A percentile compares a stretch with the other conserved stretches of the same genome.
Evolutionary conservation across 2,113 vertebrate species (phyloP).

Genomic region (Corapipo altera): DNA sequence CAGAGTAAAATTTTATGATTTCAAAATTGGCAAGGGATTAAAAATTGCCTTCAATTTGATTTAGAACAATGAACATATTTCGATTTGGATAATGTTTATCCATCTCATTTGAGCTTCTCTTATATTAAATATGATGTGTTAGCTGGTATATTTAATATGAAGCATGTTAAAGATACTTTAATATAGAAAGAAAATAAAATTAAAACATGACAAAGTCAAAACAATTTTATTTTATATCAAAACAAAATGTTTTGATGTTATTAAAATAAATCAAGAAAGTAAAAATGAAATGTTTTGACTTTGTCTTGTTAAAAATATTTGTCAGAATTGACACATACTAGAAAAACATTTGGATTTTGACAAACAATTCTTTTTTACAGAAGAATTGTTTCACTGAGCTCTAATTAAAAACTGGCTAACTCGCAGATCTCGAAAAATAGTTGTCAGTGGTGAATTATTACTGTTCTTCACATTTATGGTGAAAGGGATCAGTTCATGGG

Average conservation of each 20-base stretch:
- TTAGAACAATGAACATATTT: constrained; percentile 4
- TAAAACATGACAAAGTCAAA: constrained; percentile 37
- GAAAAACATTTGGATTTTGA: constrained; percentile 57
- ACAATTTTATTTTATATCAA: constrained; percentile 14
- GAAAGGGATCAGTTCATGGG: neutral
- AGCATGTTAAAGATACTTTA: constrained; percentile 22
- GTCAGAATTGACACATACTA: constrained; percentile 39
- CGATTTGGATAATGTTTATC: constrained; percentile 16
- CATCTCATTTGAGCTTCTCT: constrained; percentile 16
- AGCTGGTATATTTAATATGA: constrained; percentile 32
- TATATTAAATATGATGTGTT: neutral
- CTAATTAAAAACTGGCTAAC: constrained; percentile 61
- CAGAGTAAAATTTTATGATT: neutral
- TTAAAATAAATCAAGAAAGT: constrained; percentile 49
- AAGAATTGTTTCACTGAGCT: constrained; percentile 46
- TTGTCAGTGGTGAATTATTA: neutral
- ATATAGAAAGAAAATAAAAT: constrained; percentile 22
- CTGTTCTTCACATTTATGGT: neutral
- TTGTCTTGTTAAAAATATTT: constrained; percentile 57
- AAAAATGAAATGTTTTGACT: constrained; percentile 64
- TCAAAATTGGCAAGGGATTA: neutral
- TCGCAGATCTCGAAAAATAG: constrained; percentile 1
- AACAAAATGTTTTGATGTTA: constrained; percentile 48
- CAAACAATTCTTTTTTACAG: constrained; percentile 31
- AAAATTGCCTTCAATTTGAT: neutral